A percentile compares a stretch with the other conserved stretches of the same genome.
Evolutionary conservation across 2,888 invertebrate genomes (phyloP).

Genomic region (Epistrophella euchroma): DNA sequence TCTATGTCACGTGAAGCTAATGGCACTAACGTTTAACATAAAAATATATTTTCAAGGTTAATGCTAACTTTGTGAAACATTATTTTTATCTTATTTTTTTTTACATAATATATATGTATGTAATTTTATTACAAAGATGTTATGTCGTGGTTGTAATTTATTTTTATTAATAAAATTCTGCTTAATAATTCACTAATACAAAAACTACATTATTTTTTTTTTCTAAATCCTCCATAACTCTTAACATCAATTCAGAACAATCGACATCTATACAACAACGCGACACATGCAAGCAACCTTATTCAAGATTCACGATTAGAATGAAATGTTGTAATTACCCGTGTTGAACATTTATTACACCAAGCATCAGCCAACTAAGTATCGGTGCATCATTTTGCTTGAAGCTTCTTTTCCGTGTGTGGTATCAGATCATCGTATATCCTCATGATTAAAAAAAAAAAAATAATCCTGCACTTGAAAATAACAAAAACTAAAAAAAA

Average conservation of each 20-base stretch:
- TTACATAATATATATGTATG: no score
- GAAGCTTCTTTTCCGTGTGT: conserved; percentile 75
- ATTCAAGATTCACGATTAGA: conserved; percentile 70
- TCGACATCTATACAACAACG: conserved; percentile 55
- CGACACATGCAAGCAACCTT: conserved; percentile 56
- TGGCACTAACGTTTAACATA: neutral
- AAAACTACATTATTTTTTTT: conserved; percentile 1
- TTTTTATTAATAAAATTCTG: neutral
- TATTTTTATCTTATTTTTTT: neutral
- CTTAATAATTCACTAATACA: neutral
- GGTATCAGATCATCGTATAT: conserved; percentile 74
- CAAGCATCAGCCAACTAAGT: conserved; percentile 23
- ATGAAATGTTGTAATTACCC: conserved; percentile 76
- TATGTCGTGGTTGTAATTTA: neutral
- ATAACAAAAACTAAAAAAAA: conserved; percentile 19
- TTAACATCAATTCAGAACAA: conserved; percentile 46
- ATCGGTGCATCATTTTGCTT: conserved; percentile 71
- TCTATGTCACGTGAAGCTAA: neutral
- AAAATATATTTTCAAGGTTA: neutral
- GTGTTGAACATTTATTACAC: conserved; percentile 76
- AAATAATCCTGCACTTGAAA: conserved; percentile 14
- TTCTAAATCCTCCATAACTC: conserved; percentile 22
- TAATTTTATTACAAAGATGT: neutral
- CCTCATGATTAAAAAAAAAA: conserved; percentile 6
- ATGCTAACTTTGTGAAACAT: neutral